Evolutionary conservation across 30 jellyfish, hydroid and myxozoan genomes (phyloP), one percentile per base, ranked within the genome.

Genomic region (Cassiopea andromeda): DNA sequence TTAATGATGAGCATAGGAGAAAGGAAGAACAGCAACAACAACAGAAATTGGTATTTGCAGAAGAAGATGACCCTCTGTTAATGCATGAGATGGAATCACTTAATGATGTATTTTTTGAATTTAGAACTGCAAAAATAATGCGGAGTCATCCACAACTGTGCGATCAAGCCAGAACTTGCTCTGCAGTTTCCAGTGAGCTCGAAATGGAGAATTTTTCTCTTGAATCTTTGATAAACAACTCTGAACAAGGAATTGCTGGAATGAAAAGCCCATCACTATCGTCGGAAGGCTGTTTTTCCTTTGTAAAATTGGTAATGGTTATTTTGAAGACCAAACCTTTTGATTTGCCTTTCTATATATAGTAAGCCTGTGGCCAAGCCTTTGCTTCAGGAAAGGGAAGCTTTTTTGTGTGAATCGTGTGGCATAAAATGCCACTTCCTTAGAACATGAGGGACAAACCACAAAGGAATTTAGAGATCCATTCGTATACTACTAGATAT

Each of bases 221-320:
- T 5, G 88, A 16, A 45, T 54, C 78, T 44, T 38, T 43, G 68
- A 58, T 14, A 13, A 18, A 69, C 3, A 7, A 1, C 7, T 57
- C n/a, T 59, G 88, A 80, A 59, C 13, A 57, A 46, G 88, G 88
- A 3, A 27, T 80, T 48, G 88, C 61, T 5, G 88, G 60, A 60
- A 46, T 80, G 7, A 9, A 47, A 43, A 48, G 44, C 12, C 69
- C 83, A 5, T 45, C 83, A 75, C 46, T 17, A 3, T 18, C 81
- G 7, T 2, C 73, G 15, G 73, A 64, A 64, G 73, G 15, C 43
- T 46, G 70, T 14, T 5, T 44, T 73, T 27, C 44, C 43, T 73
- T 44, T 45, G 83, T 68, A 5, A 12, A 43, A 75, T 17, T 44
- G 83, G 83, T 75, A 75, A 75, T 49, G 10, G 44, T 27, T 27